phyloP scores from a whole-genome alignment of 2,113 vertebrate genomes.

The Sturnus vulgaris region DNA sequence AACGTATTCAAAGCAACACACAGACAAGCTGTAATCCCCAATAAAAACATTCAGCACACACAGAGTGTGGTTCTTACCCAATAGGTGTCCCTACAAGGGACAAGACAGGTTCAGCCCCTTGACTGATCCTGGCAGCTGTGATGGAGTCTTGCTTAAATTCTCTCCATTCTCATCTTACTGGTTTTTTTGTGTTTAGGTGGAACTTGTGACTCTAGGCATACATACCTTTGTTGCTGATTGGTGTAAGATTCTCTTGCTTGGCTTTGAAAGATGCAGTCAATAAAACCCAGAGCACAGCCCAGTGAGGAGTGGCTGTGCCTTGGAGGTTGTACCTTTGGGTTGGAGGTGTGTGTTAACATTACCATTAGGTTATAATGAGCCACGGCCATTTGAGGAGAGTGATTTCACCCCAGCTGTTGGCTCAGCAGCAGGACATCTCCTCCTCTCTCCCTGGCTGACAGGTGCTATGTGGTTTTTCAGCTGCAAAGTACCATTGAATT shows the following conservation, averaged over 20 bases:
- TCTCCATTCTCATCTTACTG: neutral
- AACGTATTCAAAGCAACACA: fast-evolving
- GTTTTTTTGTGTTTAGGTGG: neutral
- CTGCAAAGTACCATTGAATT: neutral
- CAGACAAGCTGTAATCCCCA: neutral
- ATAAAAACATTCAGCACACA: neutral
- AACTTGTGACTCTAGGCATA: neutral
- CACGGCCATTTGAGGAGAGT: neutral
- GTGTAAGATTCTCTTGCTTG: neutral
- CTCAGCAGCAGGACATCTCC: neutral
- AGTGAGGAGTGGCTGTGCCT: neutral
- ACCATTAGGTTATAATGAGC: neutral
- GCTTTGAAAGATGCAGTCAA: neutral
- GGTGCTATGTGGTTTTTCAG: neutral
- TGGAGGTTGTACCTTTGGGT: neutral
- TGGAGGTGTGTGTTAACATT: neutral
- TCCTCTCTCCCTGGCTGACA: neutral
- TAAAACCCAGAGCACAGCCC: neutral
- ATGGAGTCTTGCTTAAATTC: neutral
- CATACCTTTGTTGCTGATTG: neutral
- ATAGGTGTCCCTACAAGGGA: fast-evolving
- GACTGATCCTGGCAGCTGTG: neutral
- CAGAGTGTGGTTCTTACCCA: neutral
- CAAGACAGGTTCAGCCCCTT: neutral
- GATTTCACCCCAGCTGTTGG: neutral